phyloP scores from a whole-genome alignment of 2,797 vertebrate genomes.

The Bradypodion ventrale region DNA sequence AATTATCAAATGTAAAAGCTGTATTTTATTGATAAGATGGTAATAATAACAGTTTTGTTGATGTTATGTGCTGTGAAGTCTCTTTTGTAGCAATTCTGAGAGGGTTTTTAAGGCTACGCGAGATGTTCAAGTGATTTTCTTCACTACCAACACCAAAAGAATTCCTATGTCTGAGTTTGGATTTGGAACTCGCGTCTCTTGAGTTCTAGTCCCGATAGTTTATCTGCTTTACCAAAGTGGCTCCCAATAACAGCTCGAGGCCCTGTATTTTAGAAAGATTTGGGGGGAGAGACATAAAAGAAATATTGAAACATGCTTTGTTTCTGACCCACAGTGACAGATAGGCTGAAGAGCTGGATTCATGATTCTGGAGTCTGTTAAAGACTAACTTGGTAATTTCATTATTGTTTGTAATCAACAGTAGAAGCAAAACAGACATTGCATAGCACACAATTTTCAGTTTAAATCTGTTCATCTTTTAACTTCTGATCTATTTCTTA shows the following conservation, averaged over 20 bases:
- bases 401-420: background rate
- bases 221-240: background rate
- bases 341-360: background rate
- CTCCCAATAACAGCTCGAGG: constrained; percentile 3
- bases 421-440: background rate
- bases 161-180: too few relatives aligned
- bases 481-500: background rate
- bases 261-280: background rate
- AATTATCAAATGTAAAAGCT: constrained; percentile 45
- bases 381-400: background rate
- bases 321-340: background rate
- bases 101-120: too few relatives aligned
- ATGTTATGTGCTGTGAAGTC: too few relatives aligned
- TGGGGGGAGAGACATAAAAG: background rate
- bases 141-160: too few relatives aligned
- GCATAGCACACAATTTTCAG: background rate
- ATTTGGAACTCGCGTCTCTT: too few relatives aligned
- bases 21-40: background rate
- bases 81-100: too few relatives aligned
- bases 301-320: background rate
- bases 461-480: background rate
- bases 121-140: too few relatives aligned
- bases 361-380: background rate
- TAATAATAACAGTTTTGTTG: too few relatives aligned
- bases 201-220: too few relatives aligned